Evolutionary conservation across 35 echinoderm and acorn worm species (phyloP).

Genomic region (Nesometra sesokonis): DNA sequence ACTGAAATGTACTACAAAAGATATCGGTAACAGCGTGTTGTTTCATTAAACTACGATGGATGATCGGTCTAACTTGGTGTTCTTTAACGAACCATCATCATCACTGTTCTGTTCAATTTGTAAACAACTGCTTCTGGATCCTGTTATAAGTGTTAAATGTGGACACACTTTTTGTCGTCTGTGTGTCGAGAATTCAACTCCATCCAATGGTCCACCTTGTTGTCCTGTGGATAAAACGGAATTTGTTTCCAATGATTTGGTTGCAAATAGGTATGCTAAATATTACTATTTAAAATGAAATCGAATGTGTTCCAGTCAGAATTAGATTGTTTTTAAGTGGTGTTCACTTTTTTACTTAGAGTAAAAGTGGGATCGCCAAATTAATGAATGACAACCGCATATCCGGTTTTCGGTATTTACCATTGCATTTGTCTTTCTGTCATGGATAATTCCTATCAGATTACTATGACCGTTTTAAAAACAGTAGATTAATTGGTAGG

Average conservation of each 20-base stretch:
- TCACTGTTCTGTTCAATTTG: conserved; percentile 78
- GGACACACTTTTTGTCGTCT: conserved; percentile 86
- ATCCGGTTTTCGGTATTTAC: too few relatives aligned
- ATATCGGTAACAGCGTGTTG: not conserved
- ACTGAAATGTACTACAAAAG: too few relatives aligned
- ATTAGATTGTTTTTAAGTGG: too few relatives aligned
- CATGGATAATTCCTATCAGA: too few relatives aligned
- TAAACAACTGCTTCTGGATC: conserved; percentile 55
- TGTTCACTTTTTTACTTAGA: too few relatives aligned
- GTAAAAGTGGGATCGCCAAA: too few relatives aligned
- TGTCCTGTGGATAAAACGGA: not conserved
- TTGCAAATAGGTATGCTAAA: conserved; percentile 12
- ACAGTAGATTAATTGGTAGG: too few relatives aligned
- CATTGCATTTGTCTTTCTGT: too few relatives aligned
- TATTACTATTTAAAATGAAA: too few relatives aligned
- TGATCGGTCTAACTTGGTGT: conserved; percentile 12
- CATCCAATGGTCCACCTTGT: not conserved
- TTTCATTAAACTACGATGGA: not conserved
- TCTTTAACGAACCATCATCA: conserved; percentile 67
- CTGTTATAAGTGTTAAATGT: conserved; percentile 88
- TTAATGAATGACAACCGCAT: too few relatives aligned
- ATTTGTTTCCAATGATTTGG: not conserved
- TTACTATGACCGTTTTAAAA: too few relatives aligned
- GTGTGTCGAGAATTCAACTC: conserved; percentile 21
- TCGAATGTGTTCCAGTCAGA: too few relatives aligned